Conservation (phyloP, 1,140 invertebrate genomes). For the Leptopilina clavipes region DNA sequence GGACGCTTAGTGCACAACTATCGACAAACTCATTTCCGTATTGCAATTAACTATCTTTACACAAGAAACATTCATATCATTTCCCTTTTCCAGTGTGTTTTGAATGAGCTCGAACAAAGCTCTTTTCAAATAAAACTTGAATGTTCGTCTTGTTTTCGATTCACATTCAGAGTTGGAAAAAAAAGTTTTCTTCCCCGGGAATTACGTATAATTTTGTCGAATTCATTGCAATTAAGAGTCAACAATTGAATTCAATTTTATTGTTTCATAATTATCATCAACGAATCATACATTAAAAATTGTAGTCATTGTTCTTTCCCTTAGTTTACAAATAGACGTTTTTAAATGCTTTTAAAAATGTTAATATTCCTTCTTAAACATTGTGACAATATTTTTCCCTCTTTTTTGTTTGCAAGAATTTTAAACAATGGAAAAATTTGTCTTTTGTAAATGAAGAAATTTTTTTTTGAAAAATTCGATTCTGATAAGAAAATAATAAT, state of each 20-base stretch:
- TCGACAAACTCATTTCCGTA: conserved; percentile 24
- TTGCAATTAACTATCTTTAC: conserved; percentile 22
- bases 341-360: no score
- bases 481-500: no score
- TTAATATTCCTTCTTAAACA: no score
- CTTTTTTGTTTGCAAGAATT: no score
- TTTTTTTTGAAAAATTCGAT: no score
- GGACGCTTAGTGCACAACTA: neutral
- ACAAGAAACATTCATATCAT: conserved; percentile 19
- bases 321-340: neutral
- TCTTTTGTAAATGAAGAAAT: no score
- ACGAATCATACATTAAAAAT: neutral
- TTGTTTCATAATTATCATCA: neutral
- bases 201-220: neutral
- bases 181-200: neutral
- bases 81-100: conserved; percentile 11
- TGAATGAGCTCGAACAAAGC: conserved; percentile 12
- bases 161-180: neutral
- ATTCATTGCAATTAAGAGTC: neutral
- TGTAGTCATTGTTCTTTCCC: neutral
- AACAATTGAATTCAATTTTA: neutral
- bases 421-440: no score
- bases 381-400: no score
- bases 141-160: neutral
- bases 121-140: conserved; percentile 16